phyloP scores from a whole-genome alignment of 1,140 invertebrate genomes.

The Drosophila ercepeae region DNA sequence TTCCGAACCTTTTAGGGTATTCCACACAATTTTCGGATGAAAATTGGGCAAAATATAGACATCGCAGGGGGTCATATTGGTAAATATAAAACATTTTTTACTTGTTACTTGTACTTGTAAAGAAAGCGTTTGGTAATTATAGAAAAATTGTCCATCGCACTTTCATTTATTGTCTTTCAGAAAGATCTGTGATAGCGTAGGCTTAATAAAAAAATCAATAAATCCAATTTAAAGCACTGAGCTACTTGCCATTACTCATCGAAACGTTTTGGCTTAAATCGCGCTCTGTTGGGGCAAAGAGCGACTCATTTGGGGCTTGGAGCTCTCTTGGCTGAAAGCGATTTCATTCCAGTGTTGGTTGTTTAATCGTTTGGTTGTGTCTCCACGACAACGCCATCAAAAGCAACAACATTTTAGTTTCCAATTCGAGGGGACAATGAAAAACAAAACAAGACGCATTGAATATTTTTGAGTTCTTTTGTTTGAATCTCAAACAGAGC shows the following conservation, averaged over 20 bases:
- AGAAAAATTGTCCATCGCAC: not conserved
- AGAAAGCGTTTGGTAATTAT: too few species aligned
- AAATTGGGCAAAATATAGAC: not conserved
- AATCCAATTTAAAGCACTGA: not conserved
- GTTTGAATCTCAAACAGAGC: not conserved
- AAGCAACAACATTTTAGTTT: slow-evolving; percentile 28
- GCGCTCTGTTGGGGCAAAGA: slow-evolving; percentile 18
- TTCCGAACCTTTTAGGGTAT: too few species aligned
- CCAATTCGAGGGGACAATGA: slow-evolving; percentile 34
- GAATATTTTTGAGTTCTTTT: slow-evolving; percentile 26
- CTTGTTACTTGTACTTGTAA: too few species aligned
- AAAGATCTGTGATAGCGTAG: not conserved
- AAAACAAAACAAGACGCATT: slow-evolving; percentile 14
- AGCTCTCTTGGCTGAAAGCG: slow-evolving; percentile 18
- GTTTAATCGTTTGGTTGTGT: slow-evolving; percentile 80
- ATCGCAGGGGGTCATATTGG: too few species aligned
- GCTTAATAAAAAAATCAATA: slow-evolving; percentile 32
- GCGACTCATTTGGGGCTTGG: slow-evolving; percentile 4
- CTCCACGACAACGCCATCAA: slow-evolving; percentile 55
- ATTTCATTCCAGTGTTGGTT: slow-evolving; percentile 65
- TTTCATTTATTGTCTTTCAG: not conserved
- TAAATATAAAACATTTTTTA: too few species aligned
- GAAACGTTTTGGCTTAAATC: slow-evolving; percentile 3
- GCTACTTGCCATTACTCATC: slow-evolving; percentile 25
- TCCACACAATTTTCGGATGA: not conserved